phyloP scores from a whole-genome alignment of 2,888 invertebrate genomes.

The Cantharis lateralis region DNA sequence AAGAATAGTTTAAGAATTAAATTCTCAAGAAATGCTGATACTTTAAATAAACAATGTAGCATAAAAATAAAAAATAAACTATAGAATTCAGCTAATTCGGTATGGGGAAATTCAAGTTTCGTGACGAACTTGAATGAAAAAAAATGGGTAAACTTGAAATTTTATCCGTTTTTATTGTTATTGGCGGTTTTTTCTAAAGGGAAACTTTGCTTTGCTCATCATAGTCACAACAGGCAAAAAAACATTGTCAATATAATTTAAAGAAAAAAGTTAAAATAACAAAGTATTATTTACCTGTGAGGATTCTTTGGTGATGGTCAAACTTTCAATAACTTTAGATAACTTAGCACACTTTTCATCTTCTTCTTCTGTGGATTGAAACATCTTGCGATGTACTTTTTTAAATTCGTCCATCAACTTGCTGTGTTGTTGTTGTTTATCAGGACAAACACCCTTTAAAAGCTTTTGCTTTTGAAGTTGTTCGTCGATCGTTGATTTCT shows the following conservation, averaged over 20 bases:
- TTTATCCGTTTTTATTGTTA: background rate
- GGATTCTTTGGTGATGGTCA: conserved; percentile 9
- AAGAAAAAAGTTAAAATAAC: no score
- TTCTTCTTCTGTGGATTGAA: conserved; percentile 55
- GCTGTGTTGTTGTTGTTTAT: conserved; percentile 71
- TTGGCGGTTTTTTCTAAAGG: no score
- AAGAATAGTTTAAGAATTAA: background rate
- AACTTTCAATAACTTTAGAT: conserved; percentile 8
- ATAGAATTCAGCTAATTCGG: background rate
- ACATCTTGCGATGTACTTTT: conserved; percentile 87
- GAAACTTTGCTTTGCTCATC: background rate
- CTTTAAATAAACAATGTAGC: background rate
- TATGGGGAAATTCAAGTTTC: background rate
- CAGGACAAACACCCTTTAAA: conserved; percentile 60
- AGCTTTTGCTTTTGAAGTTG: conserved; percentile 52
- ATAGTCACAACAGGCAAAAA: background rate
- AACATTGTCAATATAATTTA: no score
- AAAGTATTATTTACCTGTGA: background rate
- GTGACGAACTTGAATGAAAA: background rate
- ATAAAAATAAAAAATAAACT: background rate
- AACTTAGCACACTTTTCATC: conserved; percentile 12
- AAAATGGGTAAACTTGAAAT: background rate
- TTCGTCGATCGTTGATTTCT: conserved; percentile 51
- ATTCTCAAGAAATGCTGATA: background rate
- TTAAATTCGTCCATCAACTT: conserved; percentile 90